These are phyloP conservation scores for Spilarctia lutea DNA, from an alignment of 2,888 invertebrate genomes.

Conservation along the genomic window DNA sequence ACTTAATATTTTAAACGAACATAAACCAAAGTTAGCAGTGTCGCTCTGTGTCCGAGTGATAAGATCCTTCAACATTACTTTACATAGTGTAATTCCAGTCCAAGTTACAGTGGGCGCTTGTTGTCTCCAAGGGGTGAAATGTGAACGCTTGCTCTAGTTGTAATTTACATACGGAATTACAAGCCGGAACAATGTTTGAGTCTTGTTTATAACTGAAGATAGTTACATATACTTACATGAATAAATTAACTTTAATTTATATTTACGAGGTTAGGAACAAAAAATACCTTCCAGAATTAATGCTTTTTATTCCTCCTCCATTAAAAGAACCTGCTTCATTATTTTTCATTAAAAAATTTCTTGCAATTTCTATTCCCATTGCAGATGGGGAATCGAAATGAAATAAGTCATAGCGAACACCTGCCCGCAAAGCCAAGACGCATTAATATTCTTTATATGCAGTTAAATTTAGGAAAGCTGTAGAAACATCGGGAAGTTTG, in stretches of 20 bases:
- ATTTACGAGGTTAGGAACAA: slow-evolving; percentile 34
- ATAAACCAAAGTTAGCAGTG: slow-evolving; percentile 70
- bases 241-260: slow-evolving; percentile 32
- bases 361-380: slow-evolving; percentile 72
- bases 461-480: slow-evolving; percentile 80
- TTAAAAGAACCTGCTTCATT: slow-evolving; percentile 57
- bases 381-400: slow-evolving; percentile 75
- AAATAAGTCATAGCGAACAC: slow-evolving; percentile 83
- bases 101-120: slow-evolving; percentile 55
- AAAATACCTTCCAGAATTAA: slow-evolving; percentile 29
- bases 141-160: slow-evolving; percentile 78
- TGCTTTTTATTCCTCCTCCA: slow-evolving; percentile 36
- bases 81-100: slow-evolving; percentile 43
- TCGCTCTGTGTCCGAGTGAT: slow-evolving; percentile 44
- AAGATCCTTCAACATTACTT: slow-evolving; percentile 49
- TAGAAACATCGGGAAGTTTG: slow-evolving; percentile 80
- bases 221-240: slow-evolving; percentile 36
- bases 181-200: slow-evolving; percentile 76
- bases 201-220: slow-evolving; percentile 66
- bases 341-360: slow-evolving; percentile 72
- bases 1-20: slow-evolving; percentile 80
- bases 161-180: slow-evolving; percentile 86
- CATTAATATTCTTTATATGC: slow-evolving; percentile 86
- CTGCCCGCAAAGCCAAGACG: slow-evolving; percentile 71
- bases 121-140: slow-evolving; percentile 76